These are phyloP conservation scores for Tricholauxania praeusta DNA, from an alignment of 2,888 invertebrate genomes.

Conservation along the genomic window DNA sequence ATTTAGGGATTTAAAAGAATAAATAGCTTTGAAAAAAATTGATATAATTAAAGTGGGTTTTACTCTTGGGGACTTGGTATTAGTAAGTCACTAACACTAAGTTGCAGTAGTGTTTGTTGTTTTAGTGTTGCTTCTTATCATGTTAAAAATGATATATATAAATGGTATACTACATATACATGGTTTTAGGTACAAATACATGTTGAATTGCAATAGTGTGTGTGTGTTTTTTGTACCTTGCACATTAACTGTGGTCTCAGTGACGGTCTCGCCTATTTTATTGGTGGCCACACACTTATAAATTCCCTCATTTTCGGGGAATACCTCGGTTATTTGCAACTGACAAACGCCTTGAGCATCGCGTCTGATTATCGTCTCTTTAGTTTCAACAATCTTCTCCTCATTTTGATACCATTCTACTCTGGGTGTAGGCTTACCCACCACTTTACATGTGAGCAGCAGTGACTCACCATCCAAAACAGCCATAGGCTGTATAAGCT, in stretches of 20 bases:
- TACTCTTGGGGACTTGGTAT: too few species aligned
- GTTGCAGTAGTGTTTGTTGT: background rate
- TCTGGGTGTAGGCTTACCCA: slow-evolving; percentile 83
- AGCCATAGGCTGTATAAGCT: slow-evolving; percentile 75
- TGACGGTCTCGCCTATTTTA: slow-evolving; percentile 84
- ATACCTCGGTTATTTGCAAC: slow-evolving; percentile 86
- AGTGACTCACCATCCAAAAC: slow-evolving; percentile 94
- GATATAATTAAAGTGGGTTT: too few species aligned
- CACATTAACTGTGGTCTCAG: slow-evolving; percentile 81
- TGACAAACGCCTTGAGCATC: slow-evolving; percentile 84
- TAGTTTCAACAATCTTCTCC: slow-evolving; percentile 78
- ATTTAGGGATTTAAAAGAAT: too few species aligned
- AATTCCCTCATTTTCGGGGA: slow-evolving; percentile 90
- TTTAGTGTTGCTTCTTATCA: background rate
- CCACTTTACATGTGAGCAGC: slow-evolving; percentile 78
- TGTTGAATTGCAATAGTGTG: background rate
- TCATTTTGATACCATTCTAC: slow-evolving; percentile 85
- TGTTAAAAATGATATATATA: background rate
- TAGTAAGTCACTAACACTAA: background rate
- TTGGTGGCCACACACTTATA: slow-evolving; percentile 88
- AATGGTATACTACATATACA: background rate
- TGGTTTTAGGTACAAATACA: background rate
- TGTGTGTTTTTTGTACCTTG: slow-evolving; percentile 75
- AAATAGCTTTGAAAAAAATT: too few species aligned
- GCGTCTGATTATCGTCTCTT: slow-evolving; percentile 81